These are phyloP conservation scores for Trogon melanurus DNA, from an alignment of 2,113 vertebrate species.

Conservation along the genomic window DNA sequence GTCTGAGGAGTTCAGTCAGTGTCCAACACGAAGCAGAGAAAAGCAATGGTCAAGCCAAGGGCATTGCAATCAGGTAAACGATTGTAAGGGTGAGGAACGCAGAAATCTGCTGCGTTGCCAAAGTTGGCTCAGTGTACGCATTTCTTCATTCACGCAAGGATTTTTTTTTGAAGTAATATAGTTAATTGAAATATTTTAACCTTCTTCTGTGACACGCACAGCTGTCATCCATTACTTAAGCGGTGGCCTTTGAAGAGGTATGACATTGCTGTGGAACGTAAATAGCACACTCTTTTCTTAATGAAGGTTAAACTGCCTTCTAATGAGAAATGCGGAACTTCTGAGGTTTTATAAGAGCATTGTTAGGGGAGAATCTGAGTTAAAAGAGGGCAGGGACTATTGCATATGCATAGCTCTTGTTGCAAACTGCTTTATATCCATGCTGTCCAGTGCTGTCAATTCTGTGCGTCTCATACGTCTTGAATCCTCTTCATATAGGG, in stretches of 20 bases:
- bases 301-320: not conserved
- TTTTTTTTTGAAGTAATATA: not conserved
- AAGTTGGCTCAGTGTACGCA: not conserved
- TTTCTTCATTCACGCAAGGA: not conserved
- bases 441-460: not conserved
- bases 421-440: not conserved
- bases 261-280: not conserved
- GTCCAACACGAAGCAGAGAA: not conserved
- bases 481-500: not conserved
- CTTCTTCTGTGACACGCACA: not conserved
- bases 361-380: not conserved
- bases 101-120: not conserved
- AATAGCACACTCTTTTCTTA: not conserved
- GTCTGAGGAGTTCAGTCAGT: not conserved
- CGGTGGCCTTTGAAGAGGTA: not conserved
- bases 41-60: not conserved
- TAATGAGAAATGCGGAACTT: not conserved
- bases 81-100: not conserved
- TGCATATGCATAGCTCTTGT: not conserved
- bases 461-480: not conserved
- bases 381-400: not conserved
- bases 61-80: not conserved
- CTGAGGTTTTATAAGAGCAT: not conserved
- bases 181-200: not conserved
- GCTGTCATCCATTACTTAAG: not conserved